Percentiles rank a stretch among this genome's conserved stretches.
These are phyloP conservation scores for Periphyllus acericola DNA, from an alignment of 2,888 invertebrate genomes.

Conservation along the genomic window DNA sequence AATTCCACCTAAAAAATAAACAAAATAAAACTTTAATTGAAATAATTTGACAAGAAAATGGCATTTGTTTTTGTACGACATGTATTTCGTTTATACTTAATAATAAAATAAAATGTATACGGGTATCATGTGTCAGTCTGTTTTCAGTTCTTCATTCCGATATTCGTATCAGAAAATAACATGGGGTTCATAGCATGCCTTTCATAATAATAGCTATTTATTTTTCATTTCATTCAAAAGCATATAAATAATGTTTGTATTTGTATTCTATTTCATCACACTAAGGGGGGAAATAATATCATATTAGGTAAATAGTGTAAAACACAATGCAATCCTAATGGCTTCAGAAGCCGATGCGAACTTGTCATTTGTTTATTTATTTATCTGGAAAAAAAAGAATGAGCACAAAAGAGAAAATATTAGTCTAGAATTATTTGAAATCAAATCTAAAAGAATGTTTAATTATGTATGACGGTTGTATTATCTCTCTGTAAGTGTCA, in stretches of 20 bases:
- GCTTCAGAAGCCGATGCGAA: background rate
- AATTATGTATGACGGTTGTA: background rate
- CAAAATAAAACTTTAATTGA: constrained; percentile 50
- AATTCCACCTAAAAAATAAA: constrained; percentile 5
- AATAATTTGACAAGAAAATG: constrained; percentile 31
- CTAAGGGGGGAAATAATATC: background rate
- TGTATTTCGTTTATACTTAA: background rate
- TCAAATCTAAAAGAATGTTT: background rate
- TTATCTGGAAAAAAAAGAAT: background rate
- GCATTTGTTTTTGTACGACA: background rate
- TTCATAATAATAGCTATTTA: constrained; percentile 29
- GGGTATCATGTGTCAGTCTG: constrained; percentile 20
- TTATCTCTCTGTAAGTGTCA: background rate
- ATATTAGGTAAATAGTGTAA: background rate
- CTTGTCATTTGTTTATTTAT: background rate
- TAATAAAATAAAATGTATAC: constrained; percentile 8
- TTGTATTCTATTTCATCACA: background rate
- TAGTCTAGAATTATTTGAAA: background rate
- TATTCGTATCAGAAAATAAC: constrained; percentile 26
- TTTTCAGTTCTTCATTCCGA: background rate
- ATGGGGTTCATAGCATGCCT: background rate
- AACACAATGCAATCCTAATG: background rate
- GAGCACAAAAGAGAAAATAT: background rate
- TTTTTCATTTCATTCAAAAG: constrained; percentile 23
- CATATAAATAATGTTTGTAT: constrained; percentile 7